Conservation (phyloP, 2,888 invertebrate species). For the Drosophila vallismaia region DNA sequence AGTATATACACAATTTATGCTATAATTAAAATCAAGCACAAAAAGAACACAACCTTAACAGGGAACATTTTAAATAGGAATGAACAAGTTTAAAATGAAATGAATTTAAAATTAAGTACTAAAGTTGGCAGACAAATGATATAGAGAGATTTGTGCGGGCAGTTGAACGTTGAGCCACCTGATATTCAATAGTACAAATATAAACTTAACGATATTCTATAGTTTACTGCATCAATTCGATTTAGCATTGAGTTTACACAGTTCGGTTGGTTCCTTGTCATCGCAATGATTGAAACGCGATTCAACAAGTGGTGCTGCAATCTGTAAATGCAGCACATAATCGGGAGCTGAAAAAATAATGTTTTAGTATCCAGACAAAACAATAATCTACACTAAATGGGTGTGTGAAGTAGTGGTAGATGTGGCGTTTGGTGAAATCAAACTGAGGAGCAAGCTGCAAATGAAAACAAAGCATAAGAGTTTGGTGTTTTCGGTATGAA, state of each 20-base stretch:
- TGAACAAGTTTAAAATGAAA: conserved; percentile 28
- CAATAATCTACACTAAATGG: neutral
- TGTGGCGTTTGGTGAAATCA: conserved; percentile 17
- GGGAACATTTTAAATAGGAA: conserved; percentile 23
- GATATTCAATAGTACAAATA: conserved; percentile 16
- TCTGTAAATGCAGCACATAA: conserved; percentile 77
- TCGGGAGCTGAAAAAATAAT: conserved; percentile 62
- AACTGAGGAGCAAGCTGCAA: conserved; percentile 26
- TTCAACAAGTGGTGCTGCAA: conserved; percentile 76
- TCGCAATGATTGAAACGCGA: conserved; percentile 40
- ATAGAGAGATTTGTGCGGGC: conserved; percentile 14
- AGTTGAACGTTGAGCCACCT: neutral
- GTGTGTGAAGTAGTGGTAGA: conserved; percentile 8
- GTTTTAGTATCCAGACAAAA: neutral
- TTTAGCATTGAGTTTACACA: conserved; percentile 55
- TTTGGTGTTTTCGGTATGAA: neutral
- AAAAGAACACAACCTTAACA: conserved; percentile 1
- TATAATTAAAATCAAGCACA: conserved; percentile 12
- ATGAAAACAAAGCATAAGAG: conserved; percentile 5
- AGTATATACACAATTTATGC: conserved; percentile 26
- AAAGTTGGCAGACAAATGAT: neutral
- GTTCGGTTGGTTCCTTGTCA: conserved; percentile 45
- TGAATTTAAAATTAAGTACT: conserved; percentile 8
- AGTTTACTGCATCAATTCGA: conserved; percentile 20
- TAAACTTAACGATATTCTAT: conserved; percentile 19